phyloP scores from a whole-genome alignment of 2,797 vertebrate genomes.

The Muscicapa striata region DNA sequence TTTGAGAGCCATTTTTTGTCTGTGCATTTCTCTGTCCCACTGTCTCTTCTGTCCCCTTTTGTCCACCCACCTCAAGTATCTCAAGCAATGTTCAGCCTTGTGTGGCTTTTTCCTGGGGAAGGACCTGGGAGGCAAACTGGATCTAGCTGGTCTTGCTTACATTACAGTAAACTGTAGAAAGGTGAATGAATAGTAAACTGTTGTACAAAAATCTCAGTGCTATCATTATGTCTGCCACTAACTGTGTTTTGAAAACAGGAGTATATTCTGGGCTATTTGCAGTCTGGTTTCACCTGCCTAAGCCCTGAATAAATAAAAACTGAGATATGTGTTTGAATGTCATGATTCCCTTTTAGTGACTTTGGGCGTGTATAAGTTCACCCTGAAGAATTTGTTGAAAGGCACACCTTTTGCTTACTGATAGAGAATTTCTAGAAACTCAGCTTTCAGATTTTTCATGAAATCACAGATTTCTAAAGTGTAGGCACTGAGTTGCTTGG shows the following conservation, averaged over 20 bases:
- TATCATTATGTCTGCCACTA: background rate
- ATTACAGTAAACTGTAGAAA: background rate
- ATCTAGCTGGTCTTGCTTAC: background rate
- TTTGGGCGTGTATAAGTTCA: background rate
- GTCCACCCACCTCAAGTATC: background rate
- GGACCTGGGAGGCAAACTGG: background rate
- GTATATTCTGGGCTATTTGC: background rate
- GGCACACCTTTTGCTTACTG: background rate
- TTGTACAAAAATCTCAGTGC: background rate
- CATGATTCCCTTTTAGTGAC: accelerated
- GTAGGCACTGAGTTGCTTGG: background rate
- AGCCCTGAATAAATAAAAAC: background rate
- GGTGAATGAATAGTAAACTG: background rate
- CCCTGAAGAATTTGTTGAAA: background rate
- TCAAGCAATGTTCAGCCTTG: accelerated
- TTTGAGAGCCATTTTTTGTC: background rate
- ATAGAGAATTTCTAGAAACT: background rate
- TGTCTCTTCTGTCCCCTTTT: background rate
- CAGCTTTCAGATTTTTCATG: background rate
- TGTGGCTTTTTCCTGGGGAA: background rate
- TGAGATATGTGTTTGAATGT: background rate
- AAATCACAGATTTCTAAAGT: background rate
- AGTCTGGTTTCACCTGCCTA: background rate
- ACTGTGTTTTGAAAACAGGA: background rate
- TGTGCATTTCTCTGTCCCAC: background rate